Percentiles rank a stretch among this genome's conserved stretches.
These are phyloP conservation scores for Drosophila pseudoobscura DNA, from an alignment of 1,140 invertebrate genomes.

Conservation along the genomic window DNA sequence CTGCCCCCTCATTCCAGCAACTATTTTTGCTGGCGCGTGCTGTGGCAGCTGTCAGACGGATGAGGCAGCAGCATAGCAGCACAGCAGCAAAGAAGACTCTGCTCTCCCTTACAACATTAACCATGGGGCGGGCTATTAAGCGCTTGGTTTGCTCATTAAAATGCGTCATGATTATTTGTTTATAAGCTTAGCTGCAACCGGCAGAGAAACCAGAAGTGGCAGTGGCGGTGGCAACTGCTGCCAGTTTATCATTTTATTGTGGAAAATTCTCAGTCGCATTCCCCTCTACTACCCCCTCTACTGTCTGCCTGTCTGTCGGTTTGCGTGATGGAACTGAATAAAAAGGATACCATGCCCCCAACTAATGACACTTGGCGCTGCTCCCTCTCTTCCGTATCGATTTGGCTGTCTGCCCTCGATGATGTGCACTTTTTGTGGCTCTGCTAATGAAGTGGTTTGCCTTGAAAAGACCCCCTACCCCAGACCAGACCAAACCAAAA, in stretches of 20 bases:
- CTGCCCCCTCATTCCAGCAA: constrained; percentile 9
- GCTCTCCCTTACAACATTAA: constrained; percentile 48
- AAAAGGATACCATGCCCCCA: constrained; percentile 15
- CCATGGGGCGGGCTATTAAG: constrained; percentile 52
- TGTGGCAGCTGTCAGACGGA: constrained; percentile 46
- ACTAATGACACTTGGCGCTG: constrained; percentile 48
- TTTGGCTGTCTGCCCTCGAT: constrained; percentile 43
- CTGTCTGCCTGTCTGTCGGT: constrained; percentile 1
- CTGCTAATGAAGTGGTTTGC: constrained; percentile 65
- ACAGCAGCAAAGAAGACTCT: neutral
- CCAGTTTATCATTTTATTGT: constrained; percentile 47
- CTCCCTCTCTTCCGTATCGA: constrained; percentile 36
- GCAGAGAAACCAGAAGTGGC: neutral
- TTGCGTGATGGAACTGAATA: constrained; percentile 27
- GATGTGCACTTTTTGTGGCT: constrained; percentile 67
- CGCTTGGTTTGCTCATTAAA: constrained; percentile 72
- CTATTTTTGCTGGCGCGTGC: constrained; percentile 49
- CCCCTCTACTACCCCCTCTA: neutral
- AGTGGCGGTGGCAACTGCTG: constrained; percentile 17
- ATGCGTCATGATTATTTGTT: constrained; percentile 71
- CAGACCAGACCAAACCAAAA: neutral
- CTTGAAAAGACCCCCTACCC: constrained; percentile 22
- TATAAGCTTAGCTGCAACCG: constrained; percentile 44
- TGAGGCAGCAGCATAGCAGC: constrained; percentile 15
- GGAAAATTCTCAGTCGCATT: constrained; percentile 17